Evolutionary conservation across 2,888 invertebrate genomes (phyloP).

Genomic region (Didymodactylos carnosus): DNA sequence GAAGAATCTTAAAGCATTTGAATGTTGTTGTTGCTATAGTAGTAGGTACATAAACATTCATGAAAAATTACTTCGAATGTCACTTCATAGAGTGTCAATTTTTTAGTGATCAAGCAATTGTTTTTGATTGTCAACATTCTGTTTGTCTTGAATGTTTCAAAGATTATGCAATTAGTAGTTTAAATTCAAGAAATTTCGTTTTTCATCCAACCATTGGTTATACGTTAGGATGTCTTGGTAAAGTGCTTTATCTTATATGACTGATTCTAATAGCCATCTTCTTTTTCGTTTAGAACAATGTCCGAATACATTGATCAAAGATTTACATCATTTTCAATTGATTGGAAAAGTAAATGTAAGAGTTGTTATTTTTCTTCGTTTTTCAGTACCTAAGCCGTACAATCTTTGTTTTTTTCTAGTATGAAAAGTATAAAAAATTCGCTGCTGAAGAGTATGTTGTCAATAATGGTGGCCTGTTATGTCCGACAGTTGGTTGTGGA

Average conservation of each 20-base stretch:
- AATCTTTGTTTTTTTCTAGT: background rate
- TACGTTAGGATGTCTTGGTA: background rate
- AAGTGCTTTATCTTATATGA: too few relatives aligned
- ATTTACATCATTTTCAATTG: background rate
- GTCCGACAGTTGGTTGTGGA: background rate
- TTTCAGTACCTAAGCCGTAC: background rate
- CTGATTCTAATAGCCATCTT: too few relatives aligned
- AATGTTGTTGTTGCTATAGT: background rate
- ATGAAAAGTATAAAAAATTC: background rate
- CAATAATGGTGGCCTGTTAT: background rate
- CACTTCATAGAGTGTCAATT: background rate
- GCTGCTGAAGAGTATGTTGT: background rate
- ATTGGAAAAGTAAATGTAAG: background rate
- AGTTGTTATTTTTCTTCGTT: background rate
- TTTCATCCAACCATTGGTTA: background rate
- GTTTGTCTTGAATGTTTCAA: slow-evolving; percentile 1
- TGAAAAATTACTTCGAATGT: background rate
- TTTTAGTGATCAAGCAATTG: background rate
- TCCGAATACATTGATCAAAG: background rate
- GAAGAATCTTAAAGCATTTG: background rate
- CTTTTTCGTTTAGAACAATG: too few relatives aligned
- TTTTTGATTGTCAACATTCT: background rate
- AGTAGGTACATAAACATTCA: background rate
- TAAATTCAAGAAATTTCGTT: background rate
- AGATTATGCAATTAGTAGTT: background rate